A percentile compares a stretch with the other conserved stretches of the same genome.
Evolutionary conservation across 2,888 invertebrate species (phyloP).

Genomic region (Conistra vaccinii): DNA sequence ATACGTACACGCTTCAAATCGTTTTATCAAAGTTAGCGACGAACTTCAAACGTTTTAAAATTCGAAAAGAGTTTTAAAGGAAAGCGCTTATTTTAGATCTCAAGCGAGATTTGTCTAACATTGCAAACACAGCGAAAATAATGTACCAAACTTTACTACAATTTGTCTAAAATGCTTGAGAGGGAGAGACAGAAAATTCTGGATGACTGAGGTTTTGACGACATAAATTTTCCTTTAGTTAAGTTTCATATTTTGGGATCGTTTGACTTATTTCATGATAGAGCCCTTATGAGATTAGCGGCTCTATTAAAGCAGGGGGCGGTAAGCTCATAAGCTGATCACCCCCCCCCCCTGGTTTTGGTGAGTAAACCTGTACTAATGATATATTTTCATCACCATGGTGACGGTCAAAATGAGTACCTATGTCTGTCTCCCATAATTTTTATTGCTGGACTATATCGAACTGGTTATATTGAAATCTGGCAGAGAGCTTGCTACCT

Average conservation of each 20-base stretch:
- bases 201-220: neutral
- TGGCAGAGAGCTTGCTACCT: neutral
- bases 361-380: too few species aligned
- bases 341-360: too few species aligned
- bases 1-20: constrained; percentile 25
- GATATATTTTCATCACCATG: too few species aligned
- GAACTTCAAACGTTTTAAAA: constrained; percentile 54
- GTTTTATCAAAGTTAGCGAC: constrained; percentile 50
- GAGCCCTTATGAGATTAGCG: too few species aligned
- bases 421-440: too few species aligned
- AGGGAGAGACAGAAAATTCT: neutral
- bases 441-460: too few species aligned
- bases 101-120: constrained; percentile 46
- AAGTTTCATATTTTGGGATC: neutral
- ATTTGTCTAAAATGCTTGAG: constrained; percentile 38
- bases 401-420: too few species aligned
- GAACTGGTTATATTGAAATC: neutral
- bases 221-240: neutral
- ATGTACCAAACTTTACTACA: constrained; percentile 27
- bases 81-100: constrained; percentile 50
- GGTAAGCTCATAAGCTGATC: too few species aligned
- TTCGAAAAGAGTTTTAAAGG: constrained; percentile 54
- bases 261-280: neutral
- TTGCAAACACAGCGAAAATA: constrained; percentile 52
- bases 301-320: too few species aligned